Base-by-base conservation (phyloP, 2,797 vertebrate species). In the Hoplostethus atlanticus region DNA sequence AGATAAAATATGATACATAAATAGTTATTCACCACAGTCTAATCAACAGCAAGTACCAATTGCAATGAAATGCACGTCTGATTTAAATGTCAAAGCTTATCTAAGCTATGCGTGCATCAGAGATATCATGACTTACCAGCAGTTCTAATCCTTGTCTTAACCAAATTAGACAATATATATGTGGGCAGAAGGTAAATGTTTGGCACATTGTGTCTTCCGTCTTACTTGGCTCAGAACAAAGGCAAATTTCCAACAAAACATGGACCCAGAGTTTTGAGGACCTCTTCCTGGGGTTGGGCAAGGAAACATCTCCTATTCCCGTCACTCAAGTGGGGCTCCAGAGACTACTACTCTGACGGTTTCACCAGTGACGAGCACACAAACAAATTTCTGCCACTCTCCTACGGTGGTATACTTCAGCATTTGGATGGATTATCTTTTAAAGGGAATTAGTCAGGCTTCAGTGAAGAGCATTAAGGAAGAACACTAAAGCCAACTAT, bases 71-170 rank as follows among this genome's bases (percentile, higher is more conserved):
- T 70, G 64, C 73, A 79, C 28, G 79, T 85, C 80, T 59, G 63
- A 66, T 82, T 84, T 83, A 89, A 91, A 92, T 90, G 90, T 73
- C 90, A 89, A 28, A 65, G 46, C 76, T 81, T 76, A 79, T 81
- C 73, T 68, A 77, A 52, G 80, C 51, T 69, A 53, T 50, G 50
- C 63, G 77, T 73, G 62, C 40, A 68, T 82, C 71, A 57, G 65
- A 34, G 7, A 57, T 6, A 72, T 52, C 8, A 5, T 50, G 52
- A 9, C 68, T 28, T 17, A 66, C 64, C 54, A 73, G 73, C 63
- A 13, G 58, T 61, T 75, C 28, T 68, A 76, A 83, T 72, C 66
- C 21, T 62, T 46, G 55, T 72, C 70, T 77, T 78, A 68, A 59
- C 60, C 12, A 31, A 75, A 82, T 73, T 56, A 75, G 69, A 72